Conservation (phyloP, 2,113 vertebrate species). For the Phaethon lepturus region DNA sequence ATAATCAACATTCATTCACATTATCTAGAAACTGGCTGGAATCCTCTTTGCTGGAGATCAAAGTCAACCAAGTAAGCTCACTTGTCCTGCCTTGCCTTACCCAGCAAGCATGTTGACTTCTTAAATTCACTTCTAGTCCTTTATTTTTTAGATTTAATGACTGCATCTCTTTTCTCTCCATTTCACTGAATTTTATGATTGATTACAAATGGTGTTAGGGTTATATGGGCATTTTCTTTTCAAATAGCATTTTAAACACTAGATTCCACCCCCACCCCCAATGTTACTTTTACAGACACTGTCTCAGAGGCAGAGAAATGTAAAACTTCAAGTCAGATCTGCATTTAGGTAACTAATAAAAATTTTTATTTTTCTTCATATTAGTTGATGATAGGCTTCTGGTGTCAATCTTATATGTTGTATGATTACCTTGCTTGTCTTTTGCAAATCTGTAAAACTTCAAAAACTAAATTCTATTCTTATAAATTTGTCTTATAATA, state of each 20-base stretch:
- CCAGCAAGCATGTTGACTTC: background rate
- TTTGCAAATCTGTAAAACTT: background rate
- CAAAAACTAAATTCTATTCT: background rate
- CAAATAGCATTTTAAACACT: background rate
- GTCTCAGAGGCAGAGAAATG: background rate
- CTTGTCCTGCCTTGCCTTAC: background rate
- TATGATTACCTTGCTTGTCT: background rate
- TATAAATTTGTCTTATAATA: background rate
- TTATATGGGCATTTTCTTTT: background rate
- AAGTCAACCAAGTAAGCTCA: background rate
- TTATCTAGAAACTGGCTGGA: background rate
- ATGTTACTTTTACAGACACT: background rate
- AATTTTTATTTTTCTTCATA: background rate
- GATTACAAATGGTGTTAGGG: background rate
- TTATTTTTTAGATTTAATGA: background rate
- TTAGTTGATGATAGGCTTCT: background rate
- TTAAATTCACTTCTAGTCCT: background rate
- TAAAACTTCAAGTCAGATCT: background rate
- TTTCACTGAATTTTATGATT: background rate
- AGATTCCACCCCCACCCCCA: too few relatives aligned
- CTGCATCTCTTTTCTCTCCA: background rate
- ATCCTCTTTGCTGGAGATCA: background rate
- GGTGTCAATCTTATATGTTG: too few relatives aligned
- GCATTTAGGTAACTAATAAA: background rate
- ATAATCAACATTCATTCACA: background rate